phyloP scores from a whole-genome alignment of 2,113 vertebrate species.

The Pedetes capensis region DNA sequence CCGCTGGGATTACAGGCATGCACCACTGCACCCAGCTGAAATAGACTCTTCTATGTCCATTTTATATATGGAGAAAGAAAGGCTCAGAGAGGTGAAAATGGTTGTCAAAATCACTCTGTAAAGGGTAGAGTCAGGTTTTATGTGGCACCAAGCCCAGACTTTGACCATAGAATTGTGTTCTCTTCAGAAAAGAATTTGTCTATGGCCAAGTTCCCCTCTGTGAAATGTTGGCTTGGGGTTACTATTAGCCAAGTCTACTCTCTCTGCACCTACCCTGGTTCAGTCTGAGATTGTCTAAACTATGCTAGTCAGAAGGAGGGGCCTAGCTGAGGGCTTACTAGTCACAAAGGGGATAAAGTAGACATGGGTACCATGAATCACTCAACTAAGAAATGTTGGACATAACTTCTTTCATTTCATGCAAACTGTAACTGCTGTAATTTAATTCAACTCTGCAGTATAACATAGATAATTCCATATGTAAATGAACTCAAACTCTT shows the following conservation, averaged over 20 bases:
- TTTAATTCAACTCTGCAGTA: neutral
- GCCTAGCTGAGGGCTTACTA: neutral
- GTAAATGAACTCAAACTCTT: conserved; percentile 14
- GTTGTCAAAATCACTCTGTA: neutral
- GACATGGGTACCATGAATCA: neutral
- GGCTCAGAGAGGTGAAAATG: no score
- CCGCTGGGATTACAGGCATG: no score
- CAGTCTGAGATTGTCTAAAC: neutral
- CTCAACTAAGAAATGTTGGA: neutral
- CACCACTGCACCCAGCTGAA: no score
- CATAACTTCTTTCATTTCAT: conserved; percentile 6
- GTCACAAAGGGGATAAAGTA: neutral
- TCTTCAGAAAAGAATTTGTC: neutral
- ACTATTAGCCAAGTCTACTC: neutral
- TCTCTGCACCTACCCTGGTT: neutral
- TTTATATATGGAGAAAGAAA: no score
- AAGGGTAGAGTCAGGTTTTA: neutral
- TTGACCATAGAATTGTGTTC: neutral
- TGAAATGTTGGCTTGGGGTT: neutral
- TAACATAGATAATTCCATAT: neutral
- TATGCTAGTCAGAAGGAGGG: neutral
- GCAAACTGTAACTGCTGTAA: conserved; percentile 2
- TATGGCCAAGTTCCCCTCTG: neutral
- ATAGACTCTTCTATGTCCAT: no score
- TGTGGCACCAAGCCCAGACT: neutral